phyloP scores from a whole-genome alignment of 2,888 invertebrate species.

The Drosophila neutralis region DNA sequence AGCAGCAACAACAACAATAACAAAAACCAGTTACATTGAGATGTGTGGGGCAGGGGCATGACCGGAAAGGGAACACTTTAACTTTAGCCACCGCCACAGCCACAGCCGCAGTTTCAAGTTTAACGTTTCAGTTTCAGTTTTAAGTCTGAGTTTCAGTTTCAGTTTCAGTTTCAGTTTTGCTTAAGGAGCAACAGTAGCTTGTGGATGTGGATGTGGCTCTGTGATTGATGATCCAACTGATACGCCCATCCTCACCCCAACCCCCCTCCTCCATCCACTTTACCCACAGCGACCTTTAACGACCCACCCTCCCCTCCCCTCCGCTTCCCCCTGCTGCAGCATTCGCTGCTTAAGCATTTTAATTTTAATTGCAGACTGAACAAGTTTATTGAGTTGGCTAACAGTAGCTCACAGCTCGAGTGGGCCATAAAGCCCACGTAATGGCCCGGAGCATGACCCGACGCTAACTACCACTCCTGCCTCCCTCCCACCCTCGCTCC shows the following conservation, averaged over 20 bases:
- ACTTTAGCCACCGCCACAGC: not conserved
- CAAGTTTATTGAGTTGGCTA: conserved; percentile 54
- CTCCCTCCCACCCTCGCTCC: too few relatives aligned
- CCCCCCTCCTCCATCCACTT: not conserved
- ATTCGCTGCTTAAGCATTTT: conserved; percentile 17
- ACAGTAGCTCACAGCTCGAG: conserved; percentile 46
- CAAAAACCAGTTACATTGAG: conserved; percentile 53
- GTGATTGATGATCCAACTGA: conserved; percentile 46
- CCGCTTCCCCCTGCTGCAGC: too few relatives aligned
- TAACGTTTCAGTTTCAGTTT: not conserved
- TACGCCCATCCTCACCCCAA: conserved; percentile 32
- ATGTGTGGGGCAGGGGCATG: conserved; percentile 6
- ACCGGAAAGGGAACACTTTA: not conserved
- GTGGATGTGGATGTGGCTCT: not conserved
- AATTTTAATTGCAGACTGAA: conserved; percentile 45
- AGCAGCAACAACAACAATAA: conserved; percentile 11
- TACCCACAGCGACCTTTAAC: conserved; percentile 44
- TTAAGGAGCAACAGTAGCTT: conserved; percentile 38
- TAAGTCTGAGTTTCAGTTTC: not conserved
- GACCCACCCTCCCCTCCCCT: not conserved
- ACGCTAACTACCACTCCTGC: conserved; percentile 3
- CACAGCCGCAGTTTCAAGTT: not conserved
- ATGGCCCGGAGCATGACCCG: conserved; percentile 30
- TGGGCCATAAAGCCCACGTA: conserved; percentile 25
- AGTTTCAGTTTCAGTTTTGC: conserved; percentile 4